phyloP scores from a whole-genome alignment of 2,888 invertebrate species.

The Drosophila aldrichi region DNA sequence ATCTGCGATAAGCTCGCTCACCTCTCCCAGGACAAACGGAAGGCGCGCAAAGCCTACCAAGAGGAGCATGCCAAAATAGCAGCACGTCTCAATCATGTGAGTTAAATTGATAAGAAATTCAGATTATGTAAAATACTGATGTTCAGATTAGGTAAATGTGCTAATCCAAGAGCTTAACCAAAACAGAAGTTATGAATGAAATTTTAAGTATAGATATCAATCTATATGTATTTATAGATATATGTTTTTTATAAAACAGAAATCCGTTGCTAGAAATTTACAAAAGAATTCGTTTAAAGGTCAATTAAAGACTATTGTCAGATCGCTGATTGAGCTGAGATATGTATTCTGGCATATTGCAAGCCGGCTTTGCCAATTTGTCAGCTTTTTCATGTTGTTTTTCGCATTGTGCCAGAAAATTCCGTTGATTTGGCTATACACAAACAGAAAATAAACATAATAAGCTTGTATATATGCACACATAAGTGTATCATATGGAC shows the following conservation, averaged over 20 bases:
- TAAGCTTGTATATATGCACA: conserved; percentile 3
- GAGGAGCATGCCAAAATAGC: conserved; percentile 95
- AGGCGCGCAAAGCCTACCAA: conserved; percentile 93
- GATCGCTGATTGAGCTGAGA: conserved; percentile 1
- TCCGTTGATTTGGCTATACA: conserved; percentile 20
- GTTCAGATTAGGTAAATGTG: background rate
- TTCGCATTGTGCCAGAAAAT: conserved; percentile 15
- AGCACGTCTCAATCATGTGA: conserved; percentile 92
- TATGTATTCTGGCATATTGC: background rate
- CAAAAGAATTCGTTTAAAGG: background rate
- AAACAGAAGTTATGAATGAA: background rate
- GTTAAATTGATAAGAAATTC: conserved; percentile 66
- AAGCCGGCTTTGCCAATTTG: background rate
- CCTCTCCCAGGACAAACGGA: conserved; percentile 94
- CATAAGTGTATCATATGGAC: conserved; percentile 2
- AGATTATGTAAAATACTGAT: background rate
- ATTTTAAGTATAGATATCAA: background rate
- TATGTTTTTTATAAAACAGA: background rate
- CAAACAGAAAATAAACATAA: conserved; percentile 47
- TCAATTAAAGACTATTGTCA: conserved; percentile 14
- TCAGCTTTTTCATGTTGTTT: conserved; percentile 11
- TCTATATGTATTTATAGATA: no score
- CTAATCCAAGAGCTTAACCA: background rate
- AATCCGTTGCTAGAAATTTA: background rate
- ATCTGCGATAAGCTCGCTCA: conserved; percentile 93